These are phyloP conservation scores for Coilia nasus DNA, from an alignment of 2,797 vertebrate genomes.

Conservation along the genomic window DNA sequence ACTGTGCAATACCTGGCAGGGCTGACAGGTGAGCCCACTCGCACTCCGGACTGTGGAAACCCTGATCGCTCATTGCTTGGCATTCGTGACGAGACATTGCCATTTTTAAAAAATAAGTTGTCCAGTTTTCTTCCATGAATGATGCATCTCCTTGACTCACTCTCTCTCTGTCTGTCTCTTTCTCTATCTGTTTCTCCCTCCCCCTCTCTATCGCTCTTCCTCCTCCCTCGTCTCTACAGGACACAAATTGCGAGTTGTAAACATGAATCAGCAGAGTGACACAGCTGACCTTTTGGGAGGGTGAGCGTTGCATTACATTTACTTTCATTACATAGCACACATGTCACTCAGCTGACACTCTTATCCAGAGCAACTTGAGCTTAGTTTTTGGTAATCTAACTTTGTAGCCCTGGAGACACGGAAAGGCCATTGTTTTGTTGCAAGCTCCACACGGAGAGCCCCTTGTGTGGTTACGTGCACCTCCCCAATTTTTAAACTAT, in stretches of 20 bases:
- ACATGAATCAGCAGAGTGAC: conserved; percentile 99
- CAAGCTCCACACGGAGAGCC: too few relatives aligned
- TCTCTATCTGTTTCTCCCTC: background rate
- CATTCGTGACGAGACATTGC: background rate
- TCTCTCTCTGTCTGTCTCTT: background rate
- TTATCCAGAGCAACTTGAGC: too few relatives aligned
- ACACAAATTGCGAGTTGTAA: conserved; percentile 86
- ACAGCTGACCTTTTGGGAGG: conserved; percentile 94
- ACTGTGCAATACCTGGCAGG: conserved; percentile 90
- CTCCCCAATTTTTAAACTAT: too few relatives aligned
- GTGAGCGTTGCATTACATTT: conserved; percentile 60
- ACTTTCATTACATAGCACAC: too few relatives aligned
- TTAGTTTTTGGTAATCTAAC: too few relatives aligned
- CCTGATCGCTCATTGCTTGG: background rate
- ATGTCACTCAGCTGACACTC: too few relatives aligned
- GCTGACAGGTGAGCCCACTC: conserved; percentile 80
- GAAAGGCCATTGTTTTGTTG: too few relatives aligned
- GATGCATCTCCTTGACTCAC: background rate
- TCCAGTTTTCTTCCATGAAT: background rate
- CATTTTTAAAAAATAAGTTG: too few relatives aligned
- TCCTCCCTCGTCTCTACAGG: conserved; percentile 69
- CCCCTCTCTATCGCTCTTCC: background rate
- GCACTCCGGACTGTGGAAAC: background rate
- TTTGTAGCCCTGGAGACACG: too few relatives aligned
- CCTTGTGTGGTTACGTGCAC: too few relatives aligned